Conservation (phyloP, 2,113 vertebrate genomes). For the Trogon melanurus region DNA sequence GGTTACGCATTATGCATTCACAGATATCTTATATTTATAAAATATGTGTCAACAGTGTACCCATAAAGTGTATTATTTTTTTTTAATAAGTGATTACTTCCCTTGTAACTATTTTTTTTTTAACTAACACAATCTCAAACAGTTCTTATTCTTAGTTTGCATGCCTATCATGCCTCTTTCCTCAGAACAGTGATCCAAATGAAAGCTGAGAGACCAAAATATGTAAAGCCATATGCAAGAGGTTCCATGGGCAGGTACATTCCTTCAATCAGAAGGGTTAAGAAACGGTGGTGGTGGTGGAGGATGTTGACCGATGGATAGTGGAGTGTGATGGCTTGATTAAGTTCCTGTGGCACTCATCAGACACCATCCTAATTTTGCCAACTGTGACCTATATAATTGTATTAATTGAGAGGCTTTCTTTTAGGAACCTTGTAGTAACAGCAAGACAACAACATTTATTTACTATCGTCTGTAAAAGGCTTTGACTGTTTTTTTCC, state of each 20-base stretch:
- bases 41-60: constrained; percentile 24
- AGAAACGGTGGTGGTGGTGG: not conserved
- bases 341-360: not conserved
- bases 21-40: constrained; percentile 48
- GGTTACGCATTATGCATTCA: not conserved
- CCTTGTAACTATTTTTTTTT: not conserved
- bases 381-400: not conserved
- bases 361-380: not conserved
- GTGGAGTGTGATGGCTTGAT: not conserved
- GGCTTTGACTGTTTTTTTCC: constrained; percentile 35
- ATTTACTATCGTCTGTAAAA: constrained; percentile 28
- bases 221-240: not conserved
- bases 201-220: not conserved
- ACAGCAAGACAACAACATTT: constrained; percentile 11
- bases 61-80: not conserved
- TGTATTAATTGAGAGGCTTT: not conserved
- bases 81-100: not conserved
- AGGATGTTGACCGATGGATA: not conserved
- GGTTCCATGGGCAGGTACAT: fast-evolving
- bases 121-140: not conserved
- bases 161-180: not conserved
- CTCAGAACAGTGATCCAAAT: not conserved
- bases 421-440: constrained; percentile 7
- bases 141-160: not conserved
- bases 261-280: not conserved